Conservation (phyloP, 2,113 vertebrate genomes). For the Rhabdomys dilectus region DNA sequence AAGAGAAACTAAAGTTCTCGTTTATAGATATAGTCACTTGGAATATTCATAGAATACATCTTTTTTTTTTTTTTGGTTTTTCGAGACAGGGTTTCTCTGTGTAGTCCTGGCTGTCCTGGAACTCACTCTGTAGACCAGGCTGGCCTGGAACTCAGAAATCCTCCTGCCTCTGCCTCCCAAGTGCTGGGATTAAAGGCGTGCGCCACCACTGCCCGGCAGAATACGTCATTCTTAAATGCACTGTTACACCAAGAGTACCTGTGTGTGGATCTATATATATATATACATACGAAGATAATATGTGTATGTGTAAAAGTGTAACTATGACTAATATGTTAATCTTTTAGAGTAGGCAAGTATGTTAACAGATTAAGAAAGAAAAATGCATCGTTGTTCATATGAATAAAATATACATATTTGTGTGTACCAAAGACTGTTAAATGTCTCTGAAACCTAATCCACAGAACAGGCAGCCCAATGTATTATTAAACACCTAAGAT, state of each 20-base stretch:
- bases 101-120: too few species aligned
- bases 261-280: background rate
- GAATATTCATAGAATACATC: background rate
- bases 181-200: too few species aligned
- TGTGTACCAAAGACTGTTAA: constrained; percentile 2
- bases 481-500: constrained; percentile 39
- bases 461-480: background rate
- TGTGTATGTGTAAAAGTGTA: background rate
- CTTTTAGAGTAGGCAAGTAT: constrained; percentile 22
- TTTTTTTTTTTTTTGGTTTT: too few species aligned
- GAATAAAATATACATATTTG: background rate
- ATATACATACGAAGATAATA: background rate
- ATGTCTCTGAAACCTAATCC: constrained; percentile 54
- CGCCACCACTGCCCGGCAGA: too few species aligned
- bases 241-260: background rate
- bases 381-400: background rate
- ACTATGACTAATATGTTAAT: constrained; percentile 12
- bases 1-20: background rate
- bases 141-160: too few species aligned
- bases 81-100: too few species aligned
- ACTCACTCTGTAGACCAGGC: too few species aligned
- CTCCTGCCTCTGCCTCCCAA: too few species aligned
- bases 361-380: background rate
- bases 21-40: background rate
- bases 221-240: background rate